Evolutionary conservation across 2,888 invertebrate species (phyloP), one percentile per base, ranked within the genome.

Genomic region (Eumerus sabulonum): DNA sequence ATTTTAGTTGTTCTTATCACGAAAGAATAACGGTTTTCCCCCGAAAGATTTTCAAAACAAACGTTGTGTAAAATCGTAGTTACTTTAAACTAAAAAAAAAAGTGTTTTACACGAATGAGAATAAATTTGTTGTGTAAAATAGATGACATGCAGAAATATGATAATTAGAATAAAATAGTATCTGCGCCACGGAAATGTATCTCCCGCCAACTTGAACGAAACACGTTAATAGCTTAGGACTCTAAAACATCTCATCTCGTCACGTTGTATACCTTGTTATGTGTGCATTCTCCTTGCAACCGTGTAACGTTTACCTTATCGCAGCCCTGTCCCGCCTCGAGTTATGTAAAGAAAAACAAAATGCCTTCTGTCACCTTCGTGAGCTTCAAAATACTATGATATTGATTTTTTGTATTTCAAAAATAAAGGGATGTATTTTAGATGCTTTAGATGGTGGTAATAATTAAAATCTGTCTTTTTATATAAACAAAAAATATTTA

Each of bases 281-380:
- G n/a, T n/a, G 14, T 64, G 38, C 44, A 35, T 14, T 42, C 51
- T n/a, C 17, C 35, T 48, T 12, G 53, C 17, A 45, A 63, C 42
- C 13, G 50, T 60, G 4, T 19, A 60, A 51, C 63, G 56, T 56
- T 44, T 59, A 73, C 66, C 72, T 73, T 67, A 19, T 5, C 38
- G 17, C n/a, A 54, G 76, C 48, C 44, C 38, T 44, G 48, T 59
- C 7, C 47, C 1, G 48, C 18, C 35, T 50, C 9, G 14, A 3
- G 9, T 51, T 53, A 48, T 45, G 16, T 2, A 47, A 53, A 57
- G 27, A 50, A 42, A n/a, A 47, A 13, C 9, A 54, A 18, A 47
- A 19, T 47, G 27, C 38, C 27, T 4, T 7, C 27, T 27, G 27
- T 27, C 27, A 27, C 27, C 7, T 27, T 2, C 2, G 27, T 27